Base-by-base conservation (phyloP, 2,113 vertebrate genomes). In the Proteles cristata region DNA sequence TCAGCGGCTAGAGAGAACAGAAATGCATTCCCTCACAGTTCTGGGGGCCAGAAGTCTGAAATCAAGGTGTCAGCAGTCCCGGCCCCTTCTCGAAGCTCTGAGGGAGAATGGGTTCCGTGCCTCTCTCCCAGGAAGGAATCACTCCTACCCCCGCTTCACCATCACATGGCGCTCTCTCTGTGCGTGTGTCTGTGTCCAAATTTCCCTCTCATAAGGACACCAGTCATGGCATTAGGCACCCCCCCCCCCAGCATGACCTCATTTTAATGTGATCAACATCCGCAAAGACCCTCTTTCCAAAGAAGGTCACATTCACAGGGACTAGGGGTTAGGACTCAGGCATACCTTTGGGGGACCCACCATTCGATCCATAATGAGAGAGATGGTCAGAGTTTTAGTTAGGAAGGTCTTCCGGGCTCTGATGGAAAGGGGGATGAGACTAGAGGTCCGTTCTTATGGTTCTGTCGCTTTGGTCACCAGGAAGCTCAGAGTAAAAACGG, bases 401-500 rank as follows among this genome's bases (percentile, higher is more conserved):
- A 77, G 58, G 25, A 71, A 92, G 14, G 11, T 73, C 23, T 16
- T 23, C 35, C 19, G 8, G 53, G 25, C n/a, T 58, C 66, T 39
- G 5, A 19, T 11, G 25, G 55, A 33, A 73, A 53, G 26, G 65
- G 48, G 76, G 50, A 11, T 2, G 31, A 81, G 19, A 66, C 31
- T 26, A 23, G 45, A 92, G 7, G 33, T 39, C 39, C 50, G 31
- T 58, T 79, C 71, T 68, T 53, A 4, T 23, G 23, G 21, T 43
- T 93, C 55, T 84, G 21, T 85, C 71, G 31, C 45, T 90, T 39
- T 92, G 73, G 31, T 89, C 74, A 19, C 80, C 43, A 66, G 63
- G 31, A 93, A 92, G 53, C 9, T 92, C 80, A 65, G 28, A 53
- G 28, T 58, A 58, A 87, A 79, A 76, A 53, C 8, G 15, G 16